These are phyloP conservation scores for Cerastis rubricosa DNA, from an alignment of 2,888 invertebrate species.

Conservation along the genomic window DNA sequence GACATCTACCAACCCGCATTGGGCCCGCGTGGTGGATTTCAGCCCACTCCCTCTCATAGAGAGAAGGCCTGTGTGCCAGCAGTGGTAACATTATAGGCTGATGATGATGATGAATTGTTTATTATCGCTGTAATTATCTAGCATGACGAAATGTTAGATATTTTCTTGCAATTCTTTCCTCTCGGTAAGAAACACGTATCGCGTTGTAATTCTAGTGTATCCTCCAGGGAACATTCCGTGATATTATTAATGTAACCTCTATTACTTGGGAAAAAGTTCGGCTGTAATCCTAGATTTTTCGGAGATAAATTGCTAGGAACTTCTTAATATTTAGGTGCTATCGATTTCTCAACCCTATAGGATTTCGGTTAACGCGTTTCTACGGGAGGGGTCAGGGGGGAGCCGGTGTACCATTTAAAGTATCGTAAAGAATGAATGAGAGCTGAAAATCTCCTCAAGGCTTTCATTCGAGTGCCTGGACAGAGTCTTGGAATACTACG, in stretches of 20 bases:
- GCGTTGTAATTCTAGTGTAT: constrained; percentile 10
- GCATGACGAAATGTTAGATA: background rate
- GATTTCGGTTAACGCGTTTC: background rate
- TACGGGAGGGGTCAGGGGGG: no score
- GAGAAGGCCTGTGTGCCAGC: no score
- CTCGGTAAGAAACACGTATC: background rate
- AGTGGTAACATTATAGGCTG: no score
- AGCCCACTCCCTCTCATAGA: no score
- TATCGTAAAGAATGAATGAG: background rate
- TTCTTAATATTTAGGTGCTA: constrained; percentile 32
- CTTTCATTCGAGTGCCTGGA: no score
- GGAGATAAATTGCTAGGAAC: constrained; percentile 34
- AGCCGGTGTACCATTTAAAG: background rate
- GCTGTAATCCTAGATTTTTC: constrained; percentile 24
- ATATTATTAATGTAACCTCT: constrained; percentile 32
- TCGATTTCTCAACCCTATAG: constrained; percentile 13
- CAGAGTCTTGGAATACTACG: no score
- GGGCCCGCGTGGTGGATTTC: no score
- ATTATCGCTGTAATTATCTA: background rate
- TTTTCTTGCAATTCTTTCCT: background rate
- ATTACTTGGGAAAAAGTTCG: constrained; percentile 21
- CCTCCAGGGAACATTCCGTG: background rate
- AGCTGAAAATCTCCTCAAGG: no score
- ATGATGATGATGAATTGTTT: background rate
- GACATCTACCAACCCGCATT: no score